These are phyloP conservation scores for Spodoptera litura DNA, from an alignment of 1,140 invertebrate species.

Conservation along the genomic window DNA sequence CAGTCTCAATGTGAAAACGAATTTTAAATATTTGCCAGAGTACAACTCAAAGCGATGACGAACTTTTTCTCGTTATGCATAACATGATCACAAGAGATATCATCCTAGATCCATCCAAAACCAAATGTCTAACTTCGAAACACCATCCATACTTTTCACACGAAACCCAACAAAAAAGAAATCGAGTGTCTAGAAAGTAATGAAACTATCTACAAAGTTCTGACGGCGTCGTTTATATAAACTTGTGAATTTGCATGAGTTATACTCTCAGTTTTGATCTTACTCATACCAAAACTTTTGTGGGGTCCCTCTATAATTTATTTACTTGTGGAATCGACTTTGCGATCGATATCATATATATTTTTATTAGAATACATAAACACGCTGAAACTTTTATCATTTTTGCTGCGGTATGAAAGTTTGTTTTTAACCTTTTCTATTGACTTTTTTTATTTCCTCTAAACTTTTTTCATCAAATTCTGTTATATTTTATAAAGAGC, in stretches of 20 bases:
- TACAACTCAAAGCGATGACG: background rate
- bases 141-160: conserved; percentile 10
- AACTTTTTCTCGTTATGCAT: background rate
- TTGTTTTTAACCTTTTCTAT: conserved; percentile 2
- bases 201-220: conserved; percentile 52
- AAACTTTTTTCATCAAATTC: background rate
- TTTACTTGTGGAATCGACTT: conserved; percentile 48
- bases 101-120: conserved; percentile 5
- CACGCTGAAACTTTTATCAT: conserved; percentile 28
- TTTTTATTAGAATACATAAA: conserved; percentile 21
- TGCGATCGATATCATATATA: conserved; percentile 31
- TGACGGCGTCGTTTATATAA: conserved; percentile 50
- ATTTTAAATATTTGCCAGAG: background rate
- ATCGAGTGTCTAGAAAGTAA: conserved; percentile 48
- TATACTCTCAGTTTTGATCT: conserved; percentile 52
- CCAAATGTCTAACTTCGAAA: conserved; percentile 7
- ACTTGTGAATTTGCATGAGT: conserved; percentile 53
- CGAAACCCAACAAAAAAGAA: conserved; percentile 33
- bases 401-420: conserved; percentile 2
- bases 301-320: conserved; percentile 45
- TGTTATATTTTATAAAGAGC: background rate
- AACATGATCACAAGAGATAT: conserved; percentile 5
- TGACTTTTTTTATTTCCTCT: conserved; percentile 1
- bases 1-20: background rate
- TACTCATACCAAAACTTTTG: conserved; percentile 46